A percentile compares a stretch with the other conserved stretches of the same genome.
phyloP scores from a whole-genome alignment of 2,888 invertebrate genomes.

The Campaea margaritaria region DNA sequence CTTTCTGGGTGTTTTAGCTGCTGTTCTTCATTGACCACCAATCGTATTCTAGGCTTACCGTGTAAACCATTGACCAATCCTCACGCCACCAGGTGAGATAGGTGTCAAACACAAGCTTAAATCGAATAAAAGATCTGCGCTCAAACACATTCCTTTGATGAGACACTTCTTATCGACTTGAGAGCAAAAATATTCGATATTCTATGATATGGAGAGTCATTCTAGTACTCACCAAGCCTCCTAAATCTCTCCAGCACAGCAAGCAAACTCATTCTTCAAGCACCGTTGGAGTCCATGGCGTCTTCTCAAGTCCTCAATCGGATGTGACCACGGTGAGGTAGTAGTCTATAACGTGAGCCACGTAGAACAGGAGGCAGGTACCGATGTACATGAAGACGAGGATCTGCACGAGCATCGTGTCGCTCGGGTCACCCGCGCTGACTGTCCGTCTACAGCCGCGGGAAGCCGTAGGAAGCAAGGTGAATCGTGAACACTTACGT shows the following conservation, averaged over 20 bases:
- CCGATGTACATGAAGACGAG: conserved; percentile 82
- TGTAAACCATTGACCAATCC: too few relatives aligned
- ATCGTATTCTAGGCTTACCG: too few relatives aligned
- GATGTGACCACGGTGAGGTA: conserved; percentile 60
- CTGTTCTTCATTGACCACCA: too few relatives aligned
- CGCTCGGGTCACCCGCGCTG: conserved; percentile 26
- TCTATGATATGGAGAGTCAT: not conserved
- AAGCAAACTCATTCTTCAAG: conserved; percentile 45
- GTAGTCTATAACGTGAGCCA: conserved; percentile 79
- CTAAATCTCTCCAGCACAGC: conserved; percentile 50
- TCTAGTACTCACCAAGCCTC: conserved; percentile 61
- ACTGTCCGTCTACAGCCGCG: conserved; percentile 6
- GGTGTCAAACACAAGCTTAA: too few relatives aligned
- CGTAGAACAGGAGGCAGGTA: conserved; percentile 78
- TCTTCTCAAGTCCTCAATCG: conserved; percentile 3
- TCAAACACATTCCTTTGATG: too few relatives aligned
- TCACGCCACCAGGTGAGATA: too few relatives aligned
- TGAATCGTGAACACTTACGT: conserved; percentile 50
- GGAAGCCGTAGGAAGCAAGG: conserved; percentile 58
- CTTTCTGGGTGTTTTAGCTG: too few relatives aligned
- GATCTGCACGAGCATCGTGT: conserved; percentile 80
- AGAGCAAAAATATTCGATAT: too few relatives aligned
- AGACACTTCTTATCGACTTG: too few relatives aligned
- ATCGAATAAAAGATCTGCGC: too few relatives aligned
- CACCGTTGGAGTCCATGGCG: conserved; percentile 19